These are phyloP conservation scores for Aradus depressus DNA, from an alignment of 2,888 invertebrate species.

Conservation along the genomic window DNA sequence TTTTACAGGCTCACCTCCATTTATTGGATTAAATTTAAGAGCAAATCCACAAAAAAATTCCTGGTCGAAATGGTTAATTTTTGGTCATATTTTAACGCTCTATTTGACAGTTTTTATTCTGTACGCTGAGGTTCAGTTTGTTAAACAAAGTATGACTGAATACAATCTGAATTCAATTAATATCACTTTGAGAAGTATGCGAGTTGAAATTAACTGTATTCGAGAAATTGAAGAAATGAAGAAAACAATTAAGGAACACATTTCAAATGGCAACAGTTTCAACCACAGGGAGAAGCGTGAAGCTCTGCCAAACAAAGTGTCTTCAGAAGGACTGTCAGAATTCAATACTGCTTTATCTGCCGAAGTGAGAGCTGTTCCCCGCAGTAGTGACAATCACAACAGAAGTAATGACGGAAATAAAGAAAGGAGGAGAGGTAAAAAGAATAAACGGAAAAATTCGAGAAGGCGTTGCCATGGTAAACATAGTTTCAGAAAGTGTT, in stretches of 20 bases:
- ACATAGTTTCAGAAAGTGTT: constrained; percentile 7
- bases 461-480: constrained; percentile 12
- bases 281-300: constrained; percentile 2
- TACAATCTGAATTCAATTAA: constrained; percentile 10
- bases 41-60: not conserved
- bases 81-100: constrained; percentile 4
- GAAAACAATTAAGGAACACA: no score
- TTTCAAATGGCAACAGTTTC: not conserved
- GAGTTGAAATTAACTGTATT: constrained; percentile 9
- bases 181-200: constrained; percentile 3
- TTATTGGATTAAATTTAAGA: no score
- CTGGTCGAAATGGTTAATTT: constrained; percentile 1
- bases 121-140: constrained; percentile 1
- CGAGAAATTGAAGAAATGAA: not conserved
- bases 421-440: constrained; percentile 15
- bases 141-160: constrained; percentile 6
- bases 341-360: no score
- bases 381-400: no score
- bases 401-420: no score
- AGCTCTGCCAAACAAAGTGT: no score
- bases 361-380: no score
- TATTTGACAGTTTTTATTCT: constrained; percentile 6
- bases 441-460: constrained; percentile 11
- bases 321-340: no score
- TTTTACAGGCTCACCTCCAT: no score